A percentile compares a stretch with the other conserved stretches of the same genome.
phyloP scores from a whole-genome alignment of 2,888 invertebrate genomes.

The Phaedon cochleariae region DNA sequence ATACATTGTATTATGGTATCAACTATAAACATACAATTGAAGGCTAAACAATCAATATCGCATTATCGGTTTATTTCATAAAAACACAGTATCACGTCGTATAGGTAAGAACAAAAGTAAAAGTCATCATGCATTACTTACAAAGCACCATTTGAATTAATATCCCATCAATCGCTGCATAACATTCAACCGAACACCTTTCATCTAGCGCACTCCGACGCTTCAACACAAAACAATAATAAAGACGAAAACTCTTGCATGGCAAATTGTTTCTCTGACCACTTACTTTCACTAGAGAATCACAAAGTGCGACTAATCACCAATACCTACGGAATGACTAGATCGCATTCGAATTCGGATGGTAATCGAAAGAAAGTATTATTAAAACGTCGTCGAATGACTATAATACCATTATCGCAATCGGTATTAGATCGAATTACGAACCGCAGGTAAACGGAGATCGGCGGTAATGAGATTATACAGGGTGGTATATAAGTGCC shows the following conservation, averaged over 20 bases:
- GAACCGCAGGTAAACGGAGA: background rate
- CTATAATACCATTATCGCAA: conserved; percentile 1
- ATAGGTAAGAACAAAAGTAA: background rate
- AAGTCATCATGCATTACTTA: conserved; percentile 10
- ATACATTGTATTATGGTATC: background rate
- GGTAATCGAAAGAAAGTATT: conserved; percentile 20
- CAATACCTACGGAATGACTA: too few species aligned
- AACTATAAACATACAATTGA: background rate
- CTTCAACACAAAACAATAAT: conserved; percentile 8
- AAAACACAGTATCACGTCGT: too few species aligned
- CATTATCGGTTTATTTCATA: too few species aligned
- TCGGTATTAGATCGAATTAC: background rate
- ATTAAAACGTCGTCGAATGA: conserved; percentile 10
- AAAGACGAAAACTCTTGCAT: background rate
- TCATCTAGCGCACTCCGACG: background rate
- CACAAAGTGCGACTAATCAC: conserved; percentile 30
- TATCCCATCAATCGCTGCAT: background rate
- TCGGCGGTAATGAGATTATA: background rate
- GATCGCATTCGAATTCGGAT: conserved; percentile 8
- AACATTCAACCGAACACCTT: too few species aligned
- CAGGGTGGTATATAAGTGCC: too few species aligned
- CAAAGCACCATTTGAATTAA: conserved; percentile 15
- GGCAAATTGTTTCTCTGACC: too few species aligned
- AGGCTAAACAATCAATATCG: background rate
- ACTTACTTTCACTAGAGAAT: conserved; percentile 29